Conservation (phyloP, 2,113 vertebrate species). For the Meriones unguiculatus region DNA sequence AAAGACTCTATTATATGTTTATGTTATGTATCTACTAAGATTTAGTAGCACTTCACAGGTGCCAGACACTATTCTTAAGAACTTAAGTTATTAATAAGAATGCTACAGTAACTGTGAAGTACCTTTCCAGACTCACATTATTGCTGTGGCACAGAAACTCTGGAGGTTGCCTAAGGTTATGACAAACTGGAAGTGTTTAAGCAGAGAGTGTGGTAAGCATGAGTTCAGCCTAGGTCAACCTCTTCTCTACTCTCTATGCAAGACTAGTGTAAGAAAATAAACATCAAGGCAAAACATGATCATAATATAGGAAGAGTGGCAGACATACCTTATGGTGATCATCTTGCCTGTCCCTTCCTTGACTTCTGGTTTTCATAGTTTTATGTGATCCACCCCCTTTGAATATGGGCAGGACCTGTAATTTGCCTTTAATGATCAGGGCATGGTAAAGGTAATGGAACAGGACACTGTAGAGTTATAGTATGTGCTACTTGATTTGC, state of each 20-base stretch:
- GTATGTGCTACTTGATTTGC: neutral
- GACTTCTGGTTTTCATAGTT: neutral
- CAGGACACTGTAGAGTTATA: neutral
- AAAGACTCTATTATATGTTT: neutral
- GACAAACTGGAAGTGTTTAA: neutral
- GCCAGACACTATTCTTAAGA: neutral
- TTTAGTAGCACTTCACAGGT: slow-evolving; percentile 7
- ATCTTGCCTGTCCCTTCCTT: neutral
- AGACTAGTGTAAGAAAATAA: neutral
- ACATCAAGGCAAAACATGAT: neutral
- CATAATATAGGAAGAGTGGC: neutral
- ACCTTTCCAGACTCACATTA: neutral
- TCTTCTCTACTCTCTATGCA: neutral
- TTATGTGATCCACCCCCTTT: neutral
- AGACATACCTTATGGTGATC: neutral
- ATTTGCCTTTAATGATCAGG: neutral
- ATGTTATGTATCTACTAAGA: neutral
- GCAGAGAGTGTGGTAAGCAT: neutral
- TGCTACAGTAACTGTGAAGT: neutral
- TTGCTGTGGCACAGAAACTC: neutral
- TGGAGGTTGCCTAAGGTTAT: neutral
- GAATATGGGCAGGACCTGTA: neutral
- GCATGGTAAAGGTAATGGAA: neutral
- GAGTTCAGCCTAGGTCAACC: neutral
- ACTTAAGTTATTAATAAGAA: neutral